Percentiles rank a stretch among this genome's conserved stretches.
phyloP scores from a whole-genome alignment of 2,888 invertebrate genomes.

The Teinopalpus imperialis region DNA sequence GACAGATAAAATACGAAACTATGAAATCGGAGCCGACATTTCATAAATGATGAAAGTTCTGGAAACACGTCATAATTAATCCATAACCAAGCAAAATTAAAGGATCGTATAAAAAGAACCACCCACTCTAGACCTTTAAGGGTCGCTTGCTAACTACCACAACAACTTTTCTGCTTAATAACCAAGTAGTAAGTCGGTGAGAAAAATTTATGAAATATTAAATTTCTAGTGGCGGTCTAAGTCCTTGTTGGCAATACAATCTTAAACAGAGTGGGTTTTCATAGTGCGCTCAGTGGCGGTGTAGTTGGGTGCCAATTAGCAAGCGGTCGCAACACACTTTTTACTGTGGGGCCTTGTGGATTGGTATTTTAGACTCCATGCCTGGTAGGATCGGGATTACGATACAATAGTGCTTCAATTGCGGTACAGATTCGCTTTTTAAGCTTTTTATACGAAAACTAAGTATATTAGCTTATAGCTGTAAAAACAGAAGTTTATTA shows the following conservation, averaged over 20 bases:
- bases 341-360: constrained; percentile 23
- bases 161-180: constrained; percentile 2
- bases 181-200: not conserved
- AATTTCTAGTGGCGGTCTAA: not conserved
- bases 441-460: constrained; percentile 24
- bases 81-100: too few species aligned
- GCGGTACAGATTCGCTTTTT: constrained; percentile 20
- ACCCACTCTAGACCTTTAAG: too few species aligned
- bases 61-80: too few species aligned
- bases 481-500: too few species aligned
- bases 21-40: too few species aligned
- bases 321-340: constrained; percentile 35
- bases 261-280: constrained; percentile 31
- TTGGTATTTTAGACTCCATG: constrained; percentile 20
- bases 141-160: not conserved
- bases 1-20: too few species aligned
- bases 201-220: constrained; percentile 4
- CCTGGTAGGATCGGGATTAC: constrained; percentile 36
- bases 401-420: constrained; percentile 30
- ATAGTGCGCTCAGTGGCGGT: constrained; percentile 31
- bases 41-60: too few species aligned
- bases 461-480: too few species aligned
- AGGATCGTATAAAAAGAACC: too few species aligned
- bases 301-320: constrained; percentile 52
- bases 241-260: constrained; percentile 3